phyloP scores from a whole-genome alignment of 2,113 vertebrate species.

The Hippolais icterina region DNA sequence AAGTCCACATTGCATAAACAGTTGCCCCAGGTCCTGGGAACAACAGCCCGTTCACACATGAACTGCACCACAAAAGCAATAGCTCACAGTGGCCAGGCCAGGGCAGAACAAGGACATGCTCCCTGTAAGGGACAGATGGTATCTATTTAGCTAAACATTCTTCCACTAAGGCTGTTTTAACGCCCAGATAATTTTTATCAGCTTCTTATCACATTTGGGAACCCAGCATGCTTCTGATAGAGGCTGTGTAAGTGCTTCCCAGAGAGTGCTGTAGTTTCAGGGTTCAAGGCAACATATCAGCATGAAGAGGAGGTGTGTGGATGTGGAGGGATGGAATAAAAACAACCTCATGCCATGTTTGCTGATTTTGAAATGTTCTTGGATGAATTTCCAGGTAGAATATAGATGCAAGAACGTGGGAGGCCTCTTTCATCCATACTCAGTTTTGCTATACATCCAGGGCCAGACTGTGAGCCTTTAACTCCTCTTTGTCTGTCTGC shows the following conservation, averaged over 20 bases:
- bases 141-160: slow-evolving; percentile 64
- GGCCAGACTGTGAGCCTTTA: not conserved
- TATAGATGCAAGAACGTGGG: not conserved
- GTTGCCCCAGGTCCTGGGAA: slow-evolving; percentile 71
- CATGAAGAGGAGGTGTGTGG: slow-evolving; percentile 49
- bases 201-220: slow-evolving; percentile 67
- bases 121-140: slow-evolving; percentile 62
- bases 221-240: slow-evolving; percentile 47
- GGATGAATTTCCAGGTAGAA: slow-evolving; percentile 50
- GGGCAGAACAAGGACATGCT: slow-evolving; percentile 12
- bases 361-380: slow-evolving; percentile 60
- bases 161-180: slow-evolving; percentile 53
- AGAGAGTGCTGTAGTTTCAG: slow-evolving; percentile 41
- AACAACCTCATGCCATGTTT: slow-evolving; percentile 45
- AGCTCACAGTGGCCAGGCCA: slow-evolving; percentile 23
- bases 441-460: not conserved
- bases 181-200: slow-evolving; percentile 56
- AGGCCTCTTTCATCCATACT: not conserved
- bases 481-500: not conserved
- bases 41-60: not conserved
- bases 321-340: slow-evolving; percentile 13
- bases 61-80: not conserved
- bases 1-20: slow-evolving; percentile 67
- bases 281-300: slow-evolving; percentile 54
- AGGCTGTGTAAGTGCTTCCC: slow-evolving; percentile 40